Conservation (phyloP, 2,113 vertebrate species). For the Nansenia antarctica region DNA sequence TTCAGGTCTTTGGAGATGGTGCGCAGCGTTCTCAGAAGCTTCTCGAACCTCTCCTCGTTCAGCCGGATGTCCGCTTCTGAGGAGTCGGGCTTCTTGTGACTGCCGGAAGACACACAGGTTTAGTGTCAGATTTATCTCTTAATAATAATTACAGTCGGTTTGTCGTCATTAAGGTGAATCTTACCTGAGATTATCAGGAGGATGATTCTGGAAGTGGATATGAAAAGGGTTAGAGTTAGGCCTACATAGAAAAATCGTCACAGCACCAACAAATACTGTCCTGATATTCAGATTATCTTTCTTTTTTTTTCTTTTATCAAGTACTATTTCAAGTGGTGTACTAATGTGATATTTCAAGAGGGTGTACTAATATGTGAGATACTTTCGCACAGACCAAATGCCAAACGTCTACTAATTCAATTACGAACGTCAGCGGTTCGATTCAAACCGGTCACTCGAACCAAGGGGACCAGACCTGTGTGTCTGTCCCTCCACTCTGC, state of each 20-base stretch:
- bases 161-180: not conserved
- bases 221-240: not conserved
- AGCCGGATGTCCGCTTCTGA: constrained; percentile 60
- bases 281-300: not conserved
- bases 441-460: too few relatives aligned
- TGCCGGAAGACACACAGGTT: constrained; percentile 18
- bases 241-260: too few relatives aligned
- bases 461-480: constrained; percentile 35
- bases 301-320: too few relatives aligned
- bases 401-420: too few relatives aligned
- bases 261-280: too few relatives aligned
- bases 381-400: too few relatives aligned
- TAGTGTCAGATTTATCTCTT: not conserved
- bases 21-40: constrained; percentile 61
- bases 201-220: constrained; percentile 40
- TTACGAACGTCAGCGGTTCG: too few relatives aligned
- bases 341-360: not conserved
- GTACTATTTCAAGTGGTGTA: too few relatives aligned
- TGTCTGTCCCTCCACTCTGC: constrained; percentile 8
- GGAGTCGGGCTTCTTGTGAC: constrained; percentile 60
- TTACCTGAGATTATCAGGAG: constrained; percentile 59
- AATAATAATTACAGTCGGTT: too few relatives aligned
- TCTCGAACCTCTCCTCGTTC: constrained; percentile 64
- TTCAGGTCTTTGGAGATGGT: constrained; percentile 63
- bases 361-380: too few relatives aligned